Percentiles rank a stretch among this genome's conserved stretches.
Conservation (phyloP, 2,113 vertebrate genomes). For the Malurus alboscapulatus region DNA sequence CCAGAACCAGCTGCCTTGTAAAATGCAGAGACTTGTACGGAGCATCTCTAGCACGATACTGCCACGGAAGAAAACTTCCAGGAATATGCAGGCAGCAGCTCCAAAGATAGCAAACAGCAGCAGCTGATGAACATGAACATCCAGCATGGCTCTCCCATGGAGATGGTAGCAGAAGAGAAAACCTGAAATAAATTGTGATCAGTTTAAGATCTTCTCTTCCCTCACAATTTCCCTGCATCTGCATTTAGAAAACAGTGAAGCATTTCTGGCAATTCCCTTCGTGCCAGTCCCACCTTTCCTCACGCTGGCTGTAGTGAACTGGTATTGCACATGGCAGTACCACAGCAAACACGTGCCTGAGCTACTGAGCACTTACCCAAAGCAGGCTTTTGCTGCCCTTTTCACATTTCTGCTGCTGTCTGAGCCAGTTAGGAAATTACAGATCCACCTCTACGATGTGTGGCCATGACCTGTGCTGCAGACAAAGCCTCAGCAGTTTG, state of each 20-base stretch:
- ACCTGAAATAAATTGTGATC: constrained; percentile 66
- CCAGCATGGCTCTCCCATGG: constrained; percentile 86
- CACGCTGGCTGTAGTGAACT: background rate
- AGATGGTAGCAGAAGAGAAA: constrained; percentile 93
- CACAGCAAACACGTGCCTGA: background rate
- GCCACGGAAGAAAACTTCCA: constrained; percentile 85
- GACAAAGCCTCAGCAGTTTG: background rate
- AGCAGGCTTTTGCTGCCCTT: background rate
- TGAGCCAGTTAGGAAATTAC: background rate
- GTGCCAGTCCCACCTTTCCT: background rate
- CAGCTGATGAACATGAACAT: constrained; percentile 87
- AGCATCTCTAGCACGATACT: constrained; percentile 89
- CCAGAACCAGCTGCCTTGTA: constrained; percentile 96
- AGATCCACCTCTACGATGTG: rapidly evolving
- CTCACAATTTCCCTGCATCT: background rate
- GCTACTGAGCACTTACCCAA: background rate
- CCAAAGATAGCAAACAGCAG: constrained; percentile 81
- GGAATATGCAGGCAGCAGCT: constrained; percentile 74
- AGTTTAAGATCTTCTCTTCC: background rate
- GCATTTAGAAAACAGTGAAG: background rate
- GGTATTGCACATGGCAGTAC: background rate
- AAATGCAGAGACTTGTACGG: constrained; percentile 79
- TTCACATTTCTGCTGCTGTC: background rate
- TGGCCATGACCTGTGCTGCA: background rate
- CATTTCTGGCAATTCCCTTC: background rate